Evolutionary conservation across 2,113 vertebrate species (phyloP).

Genomic region (Dasypus novemcinctus): DNA sequence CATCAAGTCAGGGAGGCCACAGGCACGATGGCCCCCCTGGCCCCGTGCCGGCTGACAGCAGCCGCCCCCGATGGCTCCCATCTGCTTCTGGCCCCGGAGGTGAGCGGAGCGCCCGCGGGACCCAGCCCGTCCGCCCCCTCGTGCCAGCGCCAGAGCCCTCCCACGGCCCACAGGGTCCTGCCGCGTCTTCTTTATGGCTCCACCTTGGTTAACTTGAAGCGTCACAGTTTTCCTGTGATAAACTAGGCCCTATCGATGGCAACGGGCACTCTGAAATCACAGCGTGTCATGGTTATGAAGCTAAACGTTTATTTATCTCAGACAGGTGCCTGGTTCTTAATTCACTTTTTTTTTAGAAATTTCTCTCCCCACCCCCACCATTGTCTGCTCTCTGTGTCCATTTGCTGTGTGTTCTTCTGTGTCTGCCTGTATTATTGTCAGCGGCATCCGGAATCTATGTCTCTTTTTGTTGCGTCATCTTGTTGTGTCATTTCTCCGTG

Average conservation of each 20-base stretch:
- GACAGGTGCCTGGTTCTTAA: not conserved
- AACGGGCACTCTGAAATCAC: not conserved
- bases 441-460: no score
- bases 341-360: no score
- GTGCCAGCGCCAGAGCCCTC: not conserved
- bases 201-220: conserved; percentile 22
- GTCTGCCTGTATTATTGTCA: no score
- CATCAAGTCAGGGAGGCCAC: not conserved
- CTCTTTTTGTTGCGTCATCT: no score
- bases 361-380: no score
- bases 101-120: fast-evolving
- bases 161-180: conserved; percentile 28
- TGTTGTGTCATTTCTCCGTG: no score
- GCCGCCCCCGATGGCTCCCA: fast-evolving
- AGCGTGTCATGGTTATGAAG: not conserved
- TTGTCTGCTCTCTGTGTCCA: no score
- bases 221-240: conserved; percentile 39
- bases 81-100: not conserved
- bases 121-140: not conserved
- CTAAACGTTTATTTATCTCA: conserved; percentile 52
- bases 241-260: not conserved
- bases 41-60: not conserved
- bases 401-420: no score
- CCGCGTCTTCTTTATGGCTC: not conserved
- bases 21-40: not conserved